Evolutionary conservation across 1,140 invertebrate species (phyloP), one percentile per base, ranked within the genome.

Genomic region (Sesamia nonagrioides): DNA sequence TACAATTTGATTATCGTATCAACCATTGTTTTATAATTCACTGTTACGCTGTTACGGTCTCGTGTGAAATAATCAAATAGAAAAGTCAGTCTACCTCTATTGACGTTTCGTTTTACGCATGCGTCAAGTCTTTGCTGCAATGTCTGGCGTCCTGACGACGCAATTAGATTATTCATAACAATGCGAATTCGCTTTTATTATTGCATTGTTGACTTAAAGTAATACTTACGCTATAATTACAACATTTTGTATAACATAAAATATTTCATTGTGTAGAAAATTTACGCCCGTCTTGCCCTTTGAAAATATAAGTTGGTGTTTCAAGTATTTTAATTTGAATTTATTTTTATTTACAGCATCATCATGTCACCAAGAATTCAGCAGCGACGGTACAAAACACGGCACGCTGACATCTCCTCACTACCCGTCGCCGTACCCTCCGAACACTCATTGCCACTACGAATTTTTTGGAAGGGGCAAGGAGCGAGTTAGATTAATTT

Each of bases 401-500:
- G 98, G 98, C 8, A 96, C 97, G 2, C 96, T 98, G 73, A 96
- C 96, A 17, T 98, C 97, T 54, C 97, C 97, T 45, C 96, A 96
- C 84, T 98, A 97, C 90, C 97, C 97, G 42, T 95, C 96, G 81
- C 96, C 97, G 27, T 98, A 98, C 92, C 96, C 97, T 63, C 89
- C 96, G 1, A 96, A 97, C 82, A 96, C 97, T 5, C 96, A 96
- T 74, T 98, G 98, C 92, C 96, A 97, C 84, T 98, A 98, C 91
- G 97, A 98, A 82, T 98, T 98, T 88, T 96, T 97, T 86, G 98
- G 97, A 52, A 95, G 97, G 79, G 97, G 97, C 33, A 97, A 97
- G 78, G 97, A 98, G 94, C 95, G 97, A 87, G 87, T 94, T 81
- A 89, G 93, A 90, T 81, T 94, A 84, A 85, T 93, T 82, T 95